These are phyloP conservation scores for Uloborus plumipes DNA, from an alignment of 2,888 invertebrate species.

Conservation along the genomic window DNA sequence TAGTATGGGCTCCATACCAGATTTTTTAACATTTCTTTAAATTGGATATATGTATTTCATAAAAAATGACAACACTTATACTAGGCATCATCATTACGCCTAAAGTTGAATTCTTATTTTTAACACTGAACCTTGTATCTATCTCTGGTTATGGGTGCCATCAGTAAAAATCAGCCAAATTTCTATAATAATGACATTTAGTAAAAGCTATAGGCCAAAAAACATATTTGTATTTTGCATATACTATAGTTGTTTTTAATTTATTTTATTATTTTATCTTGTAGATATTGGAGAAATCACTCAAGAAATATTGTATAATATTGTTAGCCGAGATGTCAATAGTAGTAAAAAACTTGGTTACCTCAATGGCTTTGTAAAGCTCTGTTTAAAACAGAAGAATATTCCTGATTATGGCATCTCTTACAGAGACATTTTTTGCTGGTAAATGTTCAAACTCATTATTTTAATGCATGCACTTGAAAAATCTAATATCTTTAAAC, in stretches of 20 bases:
- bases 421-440: constrained; percentile 84
- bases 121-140: too few species aligned
- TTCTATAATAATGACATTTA: not conserved
- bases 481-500: too few species aligned
- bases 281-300: constrained; percentile 75
- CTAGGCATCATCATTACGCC: too few species aligned
- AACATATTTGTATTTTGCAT: not conserved
- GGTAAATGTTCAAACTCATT: constrained; percentile 74
- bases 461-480: too few species aligned
- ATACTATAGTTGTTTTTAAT: constrained; percentile 4
- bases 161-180: not conserved
- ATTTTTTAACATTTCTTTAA: too few species aligned
- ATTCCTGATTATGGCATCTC: constrained; percentile 79
- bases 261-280: constrained; percentile 64
- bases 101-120: too few species aligned
- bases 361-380: constrained; percentile 88
- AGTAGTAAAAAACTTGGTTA: constrained; percentile 87
- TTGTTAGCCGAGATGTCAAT: constrained; percentile 78
- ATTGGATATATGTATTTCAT: too few species aligned
- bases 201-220: too few species aligned
- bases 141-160: too few species aligned
- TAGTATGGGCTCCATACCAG: too few species aligned
- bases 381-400: constrained; percentile 78
- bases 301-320: constrained; percentile 77
- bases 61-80: too few species aligned